Conservation (phyloP, 1,140 invertebrate species). For the Trinorchestia longiramus region DNA sequence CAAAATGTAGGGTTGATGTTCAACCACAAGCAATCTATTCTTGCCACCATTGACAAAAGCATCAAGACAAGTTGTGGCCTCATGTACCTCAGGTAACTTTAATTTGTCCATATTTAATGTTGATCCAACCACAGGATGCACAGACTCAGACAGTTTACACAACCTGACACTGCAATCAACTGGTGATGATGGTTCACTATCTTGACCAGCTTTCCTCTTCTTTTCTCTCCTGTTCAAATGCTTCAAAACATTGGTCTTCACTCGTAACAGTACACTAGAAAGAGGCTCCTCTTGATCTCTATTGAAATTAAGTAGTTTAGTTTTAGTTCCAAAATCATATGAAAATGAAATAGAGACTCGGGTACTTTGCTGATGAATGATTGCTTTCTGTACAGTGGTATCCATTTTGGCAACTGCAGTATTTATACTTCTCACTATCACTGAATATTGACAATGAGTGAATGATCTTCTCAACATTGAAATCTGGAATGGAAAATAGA, state of each 20-base stretch:
- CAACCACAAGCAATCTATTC: background rate
- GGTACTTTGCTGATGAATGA: background rate
- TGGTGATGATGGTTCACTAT: background rate
- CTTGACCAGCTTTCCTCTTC: background rate
- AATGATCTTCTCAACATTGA: background rate
- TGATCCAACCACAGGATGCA: background rate
- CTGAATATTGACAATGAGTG: background rate
- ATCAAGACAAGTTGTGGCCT: constrained; percentile 3
- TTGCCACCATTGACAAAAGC: constrained; percentile 1
- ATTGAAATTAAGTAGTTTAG: constrained; percentile 1
- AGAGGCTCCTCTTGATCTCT: constrained; percentile 34
- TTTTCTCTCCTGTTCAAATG: background rate
- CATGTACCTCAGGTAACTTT: background rate
- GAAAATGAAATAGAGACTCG: constrained; percentile 3
- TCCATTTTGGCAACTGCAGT: background rate
- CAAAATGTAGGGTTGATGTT: background rate
- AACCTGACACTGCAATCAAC: constrained; percentile 28
- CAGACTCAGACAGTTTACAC: constrained; percentile 1
- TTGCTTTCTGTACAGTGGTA: constrained; percentile 33
- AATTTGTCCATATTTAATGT: background rate
- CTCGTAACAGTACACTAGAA: constrained; percentile 4
- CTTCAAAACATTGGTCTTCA: constrained; percentile 24
- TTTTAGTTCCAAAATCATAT: constrained; percentile 43
- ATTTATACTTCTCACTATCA: background rate
- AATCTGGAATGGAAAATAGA: background rate